A percentile compares a stretch with the other conserved stretches of the same genome.
phyloP scores from a whole-genome alignment of 2,888 invertebrate species.

The Eucriotettix oculatus region DNA sequence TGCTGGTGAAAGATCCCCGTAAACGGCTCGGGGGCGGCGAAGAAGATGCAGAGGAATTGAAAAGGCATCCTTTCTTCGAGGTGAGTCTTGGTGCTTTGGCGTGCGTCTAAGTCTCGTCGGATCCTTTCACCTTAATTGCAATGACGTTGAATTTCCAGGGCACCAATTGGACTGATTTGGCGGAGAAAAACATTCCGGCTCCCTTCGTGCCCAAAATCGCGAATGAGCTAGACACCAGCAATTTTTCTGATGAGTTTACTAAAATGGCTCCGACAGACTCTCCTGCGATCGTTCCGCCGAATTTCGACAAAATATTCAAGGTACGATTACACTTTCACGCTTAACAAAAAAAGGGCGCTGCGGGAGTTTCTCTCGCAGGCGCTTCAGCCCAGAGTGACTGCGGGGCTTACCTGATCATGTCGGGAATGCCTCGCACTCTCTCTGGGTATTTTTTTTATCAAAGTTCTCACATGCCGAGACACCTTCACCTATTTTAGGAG shows the following conservation, averaged over 20 bases:
- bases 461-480: too few relatives aligned
- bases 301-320: slow-evolving; percentile 77
- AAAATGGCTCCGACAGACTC: slow-evolving; percentile 81
- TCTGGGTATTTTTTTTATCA: too few relatives aligned
- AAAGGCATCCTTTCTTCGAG: slow-evolving; percentile 77
- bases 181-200: slow-evolving; percentile 58
- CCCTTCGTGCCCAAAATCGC: slow-evolving; percentile 80
- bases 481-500: too few relatives aligned
- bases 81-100: slow-evolving; percentile 31
- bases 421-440: too few relatives aligned
- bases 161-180: slow-evolving; percentile 70
- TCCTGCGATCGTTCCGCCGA: slow-evolving; percentile 72
- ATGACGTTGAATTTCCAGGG: slow-evolving; percentile 22
- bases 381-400: too few relatives aligned
- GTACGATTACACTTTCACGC: slow-evolving; percentile 24
- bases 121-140: slow-evolving; percentile 11
- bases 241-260: slow-evolving; percentile 95
- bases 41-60: slow-evolving; percentile 73
- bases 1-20: slow-evolving; percentile 81
- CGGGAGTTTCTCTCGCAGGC: too few relatives aligned
- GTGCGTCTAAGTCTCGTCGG: too few relatives aligned
- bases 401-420: too few relatives aligned
- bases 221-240: slow-evolving; percentile 80
- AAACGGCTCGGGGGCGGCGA: slow-evolving; percentile 75
- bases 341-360: too few relatives aligned